Evolutionary conservation across 2,888 invertebrate genomes (phyloP).

Genomic region (Drepanosiphum platanoidis): DNA sequence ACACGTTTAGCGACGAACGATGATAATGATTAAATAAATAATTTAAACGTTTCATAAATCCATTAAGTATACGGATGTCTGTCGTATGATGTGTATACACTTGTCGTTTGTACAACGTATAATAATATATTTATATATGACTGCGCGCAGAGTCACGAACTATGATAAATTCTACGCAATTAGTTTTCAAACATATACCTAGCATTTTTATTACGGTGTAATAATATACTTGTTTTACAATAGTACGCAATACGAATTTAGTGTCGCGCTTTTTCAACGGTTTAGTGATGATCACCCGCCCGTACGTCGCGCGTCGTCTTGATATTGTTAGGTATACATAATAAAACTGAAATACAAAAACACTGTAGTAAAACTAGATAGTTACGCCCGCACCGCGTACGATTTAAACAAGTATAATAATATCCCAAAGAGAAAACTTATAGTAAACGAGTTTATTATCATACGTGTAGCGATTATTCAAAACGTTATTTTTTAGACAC

Average conservation of each 20-base stretch:
- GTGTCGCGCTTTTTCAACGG: too few species aligned
- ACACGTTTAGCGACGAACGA: background rate
- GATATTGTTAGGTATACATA: too few species aligned
- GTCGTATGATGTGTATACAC: background rate
- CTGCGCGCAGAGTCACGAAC: background rate
- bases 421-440: conserved; percentile 19
- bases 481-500: background rate
- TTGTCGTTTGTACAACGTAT: too few species aligned
- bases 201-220: too few species aligned
- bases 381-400: too few species aligned
- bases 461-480: background rate
- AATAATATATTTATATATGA: background rate
- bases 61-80: background rate
- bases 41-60: background rate
- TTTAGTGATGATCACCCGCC: too few species aligned
- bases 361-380: background rate
- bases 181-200: background rate
- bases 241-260: too few species aligned
- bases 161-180: background rate
- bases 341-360: too few species aligned
- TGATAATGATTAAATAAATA: background rate
- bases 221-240: too few species aligned
- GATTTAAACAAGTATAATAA: conserved; percentile 13
- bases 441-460: conserved; percentile 18
- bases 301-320: too few species aligned